These are phyloP conservation scores for Tachina lurida DNA, from an alignment of 2,888 invertebrate species.

Conservation along the genomic window DNA sequence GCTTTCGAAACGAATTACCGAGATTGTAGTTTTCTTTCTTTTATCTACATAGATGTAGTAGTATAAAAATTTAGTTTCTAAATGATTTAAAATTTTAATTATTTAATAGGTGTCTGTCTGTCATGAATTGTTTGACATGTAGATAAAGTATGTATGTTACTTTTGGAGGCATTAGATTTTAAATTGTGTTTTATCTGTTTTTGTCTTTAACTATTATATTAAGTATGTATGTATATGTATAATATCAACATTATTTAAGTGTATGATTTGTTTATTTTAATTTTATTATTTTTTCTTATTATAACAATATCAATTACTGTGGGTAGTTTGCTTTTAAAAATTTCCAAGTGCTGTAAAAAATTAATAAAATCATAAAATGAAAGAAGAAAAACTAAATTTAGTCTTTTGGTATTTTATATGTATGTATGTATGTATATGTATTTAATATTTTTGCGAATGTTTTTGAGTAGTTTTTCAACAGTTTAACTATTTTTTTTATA, in stretches of 20 bases:
- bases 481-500: conserved; percentile 60
- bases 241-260: conserved; percentile 63
- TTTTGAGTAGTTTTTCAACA: conserved; percentile 56
- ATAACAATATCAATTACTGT: conserved; percentile 72
- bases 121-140: conserved; percentile 41
- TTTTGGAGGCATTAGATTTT: conserved; percentile 49
- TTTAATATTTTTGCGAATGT: conserved; percentile 40
- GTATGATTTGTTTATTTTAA: conserved; percentile 37
- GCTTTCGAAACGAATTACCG: too few relatives aligned
- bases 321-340: conserved; percentile 68
- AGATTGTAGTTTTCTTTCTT: not conserved
- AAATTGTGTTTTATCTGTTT: conserved; percentile 37
- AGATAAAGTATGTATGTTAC: conserved; percentile 67
- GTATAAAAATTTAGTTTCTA: conserved; percentile 56
- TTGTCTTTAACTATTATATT: conserved; percentile 20
- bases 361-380: conserved; percentile 18
- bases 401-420: conserved; percentile 10
- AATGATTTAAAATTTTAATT: conserved; percentile 30
- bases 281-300: conserved; percentile 41
- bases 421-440: conserved; percentile 19
- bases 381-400: not conserved
- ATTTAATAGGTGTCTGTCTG: not conserved
- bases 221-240: conserved; percentile 48
- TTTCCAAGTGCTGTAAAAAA: conserved; percentile 50
- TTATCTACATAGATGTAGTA: not conserved